Conservation (phyloP, 2,113 vertebrate species). For the Quiscalus mexicanus region DNA sequence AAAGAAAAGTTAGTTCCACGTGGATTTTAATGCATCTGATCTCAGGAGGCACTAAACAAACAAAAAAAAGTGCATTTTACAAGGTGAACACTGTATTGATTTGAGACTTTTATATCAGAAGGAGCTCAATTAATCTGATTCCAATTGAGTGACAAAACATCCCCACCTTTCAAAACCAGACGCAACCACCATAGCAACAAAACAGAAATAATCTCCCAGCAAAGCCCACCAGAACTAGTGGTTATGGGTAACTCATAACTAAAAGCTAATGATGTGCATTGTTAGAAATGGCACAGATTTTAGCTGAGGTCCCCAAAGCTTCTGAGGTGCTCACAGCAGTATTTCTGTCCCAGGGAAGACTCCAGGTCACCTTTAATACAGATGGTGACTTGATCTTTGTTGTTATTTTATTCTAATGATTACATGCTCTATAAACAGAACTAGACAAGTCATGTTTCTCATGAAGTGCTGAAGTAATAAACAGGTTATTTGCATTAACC, state of each 20-base stretch:
- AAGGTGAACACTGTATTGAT: slow-evolving; percentile 15
- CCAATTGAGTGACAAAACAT: background rate
- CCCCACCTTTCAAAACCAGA: slow-evolving; percentile 1
- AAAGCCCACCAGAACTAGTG: background rate
- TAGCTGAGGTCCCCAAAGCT: background rate
- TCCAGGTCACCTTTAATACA: slow-evolving; percentile 12
- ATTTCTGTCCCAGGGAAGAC: background rate
- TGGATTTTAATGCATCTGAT: slow-evolving; percentile 40
- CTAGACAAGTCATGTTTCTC: background rate
- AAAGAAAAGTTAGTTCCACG: slow-evolving; percentile 16
- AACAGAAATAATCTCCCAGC: background rate
- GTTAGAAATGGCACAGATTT: background rate
- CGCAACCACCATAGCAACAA: background rate
- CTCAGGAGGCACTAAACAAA: background rate
- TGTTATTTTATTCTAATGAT: slow-evolving; percentile 58
- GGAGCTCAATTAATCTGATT: slow-evolving; percentile 27
- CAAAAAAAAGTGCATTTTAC: background rate
- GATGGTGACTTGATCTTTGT: slow-evolving; percentile 12
- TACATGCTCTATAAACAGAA: slow-evolving; percentile 51
- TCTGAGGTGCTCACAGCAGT: background rate
- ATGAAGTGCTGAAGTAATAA: slow-evolving; percentile 25
- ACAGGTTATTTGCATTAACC: background rate
- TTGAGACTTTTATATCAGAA: slow-evolving; percentile 13
- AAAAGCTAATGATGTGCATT: background rate
- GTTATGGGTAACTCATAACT: background rate